phyloP scores from a whole-genome alignment of 2,113 vertebrate species.

The Clarias macrocephalus region DNA sequence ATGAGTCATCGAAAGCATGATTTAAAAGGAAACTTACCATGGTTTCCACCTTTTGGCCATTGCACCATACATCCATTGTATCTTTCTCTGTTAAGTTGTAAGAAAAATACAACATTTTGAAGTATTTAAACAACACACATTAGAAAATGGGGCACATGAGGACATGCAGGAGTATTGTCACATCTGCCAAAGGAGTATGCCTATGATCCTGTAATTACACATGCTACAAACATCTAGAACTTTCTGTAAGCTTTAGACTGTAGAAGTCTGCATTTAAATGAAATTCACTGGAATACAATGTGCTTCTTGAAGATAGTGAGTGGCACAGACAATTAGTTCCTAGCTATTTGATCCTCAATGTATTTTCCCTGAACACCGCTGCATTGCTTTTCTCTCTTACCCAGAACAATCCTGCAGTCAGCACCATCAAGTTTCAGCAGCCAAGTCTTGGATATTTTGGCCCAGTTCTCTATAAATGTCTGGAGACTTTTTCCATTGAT shows the following conservation, averaged over 20 bases:
- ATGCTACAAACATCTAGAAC: background rate
- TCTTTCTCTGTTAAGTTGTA: slow-evolving; percentile 83
- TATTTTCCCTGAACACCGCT: background rate
- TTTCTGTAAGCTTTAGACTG: background rate
- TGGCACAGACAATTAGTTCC: background rate
- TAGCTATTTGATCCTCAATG: background rate
- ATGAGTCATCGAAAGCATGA: background rate
- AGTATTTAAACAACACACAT: background rate
- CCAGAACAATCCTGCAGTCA: slow-evolving; percentile 86
- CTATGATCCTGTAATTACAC: slow-evolving; percentile 9
- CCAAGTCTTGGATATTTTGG: slow-evolving; percentile 88
- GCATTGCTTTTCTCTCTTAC: slow-evolving; percentile 69
- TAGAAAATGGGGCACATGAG: background rate
- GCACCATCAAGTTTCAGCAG: slow-evolving; percentile 77
- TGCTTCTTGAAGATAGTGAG: background rate
- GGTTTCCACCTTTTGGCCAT: slow-evolving; percentile 88
- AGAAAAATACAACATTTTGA: background rate
- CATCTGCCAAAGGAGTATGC: background rate
- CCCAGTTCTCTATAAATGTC: slow-evolving; percentile 82
- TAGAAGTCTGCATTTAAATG: background rate
- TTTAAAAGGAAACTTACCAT: slow-evolving; percentile 68
- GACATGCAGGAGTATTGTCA: slow-evolving; percentile 3
- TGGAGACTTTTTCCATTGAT: slow-evolving; percentile 89
- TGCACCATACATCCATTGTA: slow-evolving; percentile 97
- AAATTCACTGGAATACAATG: background rate